Conservation (phyloP, 2,888 invertebrate genomes). For the Miltochrista miniata region DNA sequence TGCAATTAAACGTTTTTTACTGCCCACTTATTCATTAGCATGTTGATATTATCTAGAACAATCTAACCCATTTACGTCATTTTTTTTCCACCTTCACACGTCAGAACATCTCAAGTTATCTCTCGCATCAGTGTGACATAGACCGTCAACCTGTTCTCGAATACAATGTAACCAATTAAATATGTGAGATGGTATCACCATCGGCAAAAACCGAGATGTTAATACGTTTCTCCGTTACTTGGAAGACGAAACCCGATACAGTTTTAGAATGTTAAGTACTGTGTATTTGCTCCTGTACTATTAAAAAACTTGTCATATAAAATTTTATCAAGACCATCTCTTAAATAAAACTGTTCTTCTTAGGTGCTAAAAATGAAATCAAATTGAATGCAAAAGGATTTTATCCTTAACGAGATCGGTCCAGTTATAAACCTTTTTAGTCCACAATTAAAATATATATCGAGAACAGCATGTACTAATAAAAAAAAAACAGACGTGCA, state of each 20-base stretch:
- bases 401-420: conserved; percentile 2
- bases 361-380: neutral
- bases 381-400: conserved; percentile 1
- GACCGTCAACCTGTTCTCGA: conserved; percentile 40
- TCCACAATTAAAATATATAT: conserved; percentile 32
- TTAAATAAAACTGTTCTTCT: neutral
- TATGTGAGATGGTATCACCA: conserved; percentile 16
- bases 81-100: conserved; percentile 58
- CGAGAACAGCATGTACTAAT: conserved; percentile 15
- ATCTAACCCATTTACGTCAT: conserved; percentile 50
- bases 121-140: conserved; percentile 54
- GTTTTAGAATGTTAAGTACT: no score
- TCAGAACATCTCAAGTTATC: conserved; percentile 69
- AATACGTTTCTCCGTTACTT: conserved; percentile 3
- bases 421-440: conserved; percentile 9
- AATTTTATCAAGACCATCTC: neutral
- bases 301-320: neutral
- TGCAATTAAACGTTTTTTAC: conserved; percentile 15
- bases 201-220: conserved; percentile 21
- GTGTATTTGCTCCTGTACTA: neutral
- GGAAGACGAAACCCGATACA: neutral
- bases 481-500: conserved; percentile 34
- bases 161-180: conserved; percentile 35
- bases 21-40: conserved; percentile 23
- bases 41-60: conserved; percentile 38